Conservation (phyloP, 2,888 invertebrate species). For the Pseudococcus longispinus region DNA sequence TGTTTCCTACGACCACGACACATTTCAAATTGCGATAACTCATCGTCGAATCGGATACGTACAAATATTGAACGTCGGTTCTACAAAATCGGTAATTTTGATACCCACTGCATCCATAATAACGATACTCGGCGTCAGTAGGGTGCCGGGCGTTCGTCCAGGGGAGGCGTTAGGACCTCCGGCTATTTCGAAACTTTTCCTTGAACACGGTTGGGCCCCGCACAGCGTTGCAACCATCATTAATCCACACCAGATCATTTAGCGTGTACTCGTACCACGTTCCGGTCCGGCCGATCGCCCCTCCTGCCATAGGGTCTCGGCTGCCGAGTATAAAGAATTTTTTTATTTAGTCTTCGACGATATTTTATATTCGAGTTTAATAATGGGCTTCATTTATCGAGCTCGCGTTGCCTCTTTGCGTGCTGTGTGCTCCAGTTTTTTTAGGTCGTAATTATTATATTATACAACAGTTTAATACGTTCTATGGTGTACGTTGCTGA, state of each 20-base stretch:
- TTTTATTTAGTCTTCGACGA: slow-evolving; percentile 43
- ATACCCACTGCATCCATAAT: slow-evolving; percentile 1
- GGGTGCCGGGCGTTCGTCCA: slow-evolving; percentile 24
- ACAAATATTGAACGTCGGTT: not conserved
- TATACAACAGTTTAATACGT: slow-evolving; percentile 24
- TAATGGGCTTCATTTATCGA: slow-evolving; percentile 43
- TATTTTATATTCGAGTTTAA: slow-evolving; percentile 47
- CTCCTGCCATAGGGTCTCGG: not conserved
- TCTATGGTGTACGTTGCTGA: not conserved
- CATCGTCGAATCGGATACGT: not conserved
- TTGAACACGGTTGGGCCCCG: slow-evolving; percentile 19
- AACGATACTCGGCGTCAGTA: slow-evolving; percentile 7
- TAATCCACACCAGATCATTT: slow-evolving; percentile 16
- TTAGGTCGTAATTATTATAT: not conserved
- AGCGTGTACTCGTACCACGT: not conserved
- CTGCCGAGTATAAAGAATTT: not conserved
- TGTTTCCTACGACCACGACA: no score
- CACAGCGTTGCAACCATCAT: not conserved
- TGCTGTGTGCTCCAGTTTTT: slow-evolving; percentile 39
- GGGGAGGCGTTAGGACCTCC: slow-evolving; percentile 34
- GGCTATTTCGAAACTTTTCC: slow-evolving; percentile 34
- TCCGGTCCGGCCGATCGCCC: not conserved
- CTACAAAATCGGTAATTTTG: not conserved
- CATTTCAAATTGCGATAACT: no score
- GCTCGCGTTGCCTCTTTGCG: slow-evolving; percentile 12